Evolutionary conservation across 1,140 invertebrate species (phyloP).

Genomic region (Ips typographus): DNA sequence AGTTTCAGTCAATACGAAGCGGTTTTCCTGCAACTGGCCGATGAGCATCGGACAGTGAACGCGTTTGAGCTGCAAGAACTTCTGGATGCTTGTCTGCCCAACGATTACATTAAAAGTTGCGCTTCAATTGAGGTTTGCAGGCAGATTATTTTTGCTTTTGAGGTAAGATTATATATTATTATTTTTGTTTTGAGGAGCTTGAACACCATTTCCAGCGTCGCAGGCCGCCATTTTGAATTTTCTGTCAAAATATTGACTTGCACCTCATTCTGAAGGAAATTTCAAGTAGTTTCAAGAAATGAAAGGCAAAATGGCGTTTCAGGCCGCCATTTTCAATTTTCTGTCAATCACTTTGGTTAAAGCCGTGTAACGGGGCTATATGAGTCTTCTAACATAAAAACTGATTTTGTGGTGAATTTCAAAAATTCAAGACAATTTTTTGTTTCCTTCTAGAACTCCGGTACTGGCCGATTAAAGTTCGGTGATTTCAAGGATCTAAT

Average conservation of each 20-base stretch:
- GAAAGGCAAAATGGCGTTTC: too few relatives aligned
- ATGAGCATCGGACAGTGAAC: constrained; percentile 85
- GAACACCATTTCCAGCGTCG: too few relatives aligned
- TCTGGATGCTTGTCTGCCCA: constrained; percentile 87
- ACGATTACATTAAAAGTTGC: constrained; percentile 94
- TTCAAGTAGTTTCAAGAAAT: too few relatives aligned
- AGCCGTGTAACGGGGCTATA: too few relatives aligned
- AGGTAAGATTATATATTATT: constrained; percentile 57
- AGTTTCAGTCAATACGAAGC: constrained; percentile 86
- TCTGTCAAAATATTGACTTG: too few relatives aligned
- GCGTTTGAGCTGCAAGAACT: constrained; percentile 91
- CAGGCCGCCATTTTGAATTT: too few relatives aligned
- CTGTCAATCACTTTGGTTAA: too few relatives aligned
- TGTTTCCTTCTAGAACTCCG: not conserved
- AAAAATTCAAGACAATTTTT: not conserved
- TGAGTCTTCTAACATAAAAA: too few relatives aligned
- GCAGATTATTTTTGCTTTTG: constrained; percentile 85
- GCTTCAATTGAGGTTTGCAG: constrained; percentile 89
- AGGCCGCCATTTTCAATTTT: too few relatives aligned
- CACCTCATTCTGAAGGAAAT: too few relatives aligned
- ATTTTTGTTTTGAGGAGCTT: not conserved
- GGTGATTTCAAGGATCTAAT: constrained; percentile 89
- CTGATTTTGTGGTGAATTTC: too few relatives aligned
- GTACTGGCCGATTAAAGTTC: constrained; percentile 79
- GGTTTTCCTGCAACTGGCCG: constrained; percentile 85